Percentiles rank a stretch among this genome's conserved stretches.
phyloP scores from a whole-genome alignment of 2,888 invertebrate species.

The Adelognathus sp. region DNA sequence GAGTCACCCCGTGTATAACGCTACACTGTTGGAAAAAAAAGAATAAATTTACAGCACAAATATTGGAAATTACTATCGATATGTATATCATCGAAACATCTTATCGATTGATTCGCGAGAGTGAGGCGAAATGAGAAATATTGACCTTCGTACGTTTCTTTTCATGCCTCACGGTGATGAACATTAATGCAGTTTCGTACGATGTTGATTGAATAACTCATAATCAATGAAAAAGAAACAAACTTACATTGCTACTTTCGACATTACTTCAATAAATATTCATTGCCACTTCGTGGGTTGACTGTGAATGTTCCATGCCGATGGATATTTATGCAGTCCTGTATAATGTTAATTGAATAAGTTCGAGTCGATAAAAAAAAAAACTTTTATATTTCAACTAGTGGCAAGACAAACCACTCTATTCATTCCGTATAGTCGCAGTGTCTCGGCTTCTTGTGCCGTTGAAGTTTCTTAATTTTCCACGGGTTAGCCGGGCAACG shows the following conservation, averaged over 20 bases:
- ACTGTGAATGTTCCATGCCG: neutral
- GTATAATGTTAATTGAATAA: slow-evolving; percentile 13
- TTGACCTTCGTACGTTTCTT: too few relatives aligned
- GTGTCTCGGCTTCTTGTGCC: slow-evolving; percentile 15
- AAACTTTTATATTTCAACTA: neutral
- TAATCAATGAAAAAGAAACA: too few relatives aligned
- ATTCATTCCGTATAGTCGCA: slow-evolving; percentile 44
- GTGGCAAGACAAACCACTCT: slow-evolving; percentile 26
- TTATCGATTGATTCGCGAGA: too few relatives aligned
- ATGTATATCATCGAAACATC: too few relatives aligned
- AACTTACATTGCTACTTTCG: neutral
- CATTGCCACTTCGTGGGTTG: neutral
- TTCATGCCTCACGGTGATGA: too few relatives aligned
- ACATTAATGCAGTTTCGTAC: too few relatives aligned
- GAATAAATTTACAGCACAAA: too few relatives aligned
- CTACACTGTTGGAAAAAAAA: too few relatives aligned
- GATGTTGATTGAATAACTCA: too few relatives aligned
- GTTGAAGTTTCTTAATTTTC: slow-evolving; percentile 52
- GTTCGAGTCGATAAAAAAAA: neutral
- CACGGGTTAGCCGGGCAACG: slow-evolving; percentile 32
- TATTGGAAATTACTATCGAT: too few relatives aligned
- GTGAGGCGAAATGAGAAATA: too few relatives aligned
- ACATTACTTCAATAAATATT: neutral
- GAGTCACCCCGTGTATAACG: too few relatives aligned
- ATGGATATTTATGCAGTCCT: neutral